Evolutionary conservation across 2,888 invertebrate genomes (phyloP), one percentile per base, ranked within the genome.

Genomic region (Agriopis marginaria): DNA sequence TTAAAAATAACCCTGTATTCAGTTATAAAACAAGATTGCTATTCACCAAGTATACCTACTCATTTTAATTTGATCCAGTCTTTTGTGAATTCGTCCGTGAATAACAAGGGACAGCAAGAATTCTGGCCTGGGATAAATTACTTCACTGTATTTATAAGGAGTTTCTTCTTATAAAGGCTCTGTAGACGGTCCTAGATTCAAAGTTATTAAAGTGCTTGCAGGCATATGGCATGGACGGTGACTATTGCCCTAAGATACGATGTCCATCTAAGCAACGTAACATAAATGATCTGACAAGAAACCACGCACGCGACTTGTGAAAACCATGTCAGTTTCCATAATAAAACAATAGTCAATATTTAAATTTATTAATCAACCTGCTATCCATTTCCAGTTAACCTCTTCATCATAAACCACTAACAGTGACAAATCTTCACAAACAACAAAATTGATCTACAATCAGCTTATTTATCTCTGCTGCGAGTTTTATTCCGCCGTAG

Each of bases 381-480:
- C 9, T 17, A 45, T 45, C 12, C 8, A n/a, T 53, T 55, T 12
- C 14, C 8, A 17, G 45, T 14, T 7, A 14, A 42, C 55, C 64
- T 63, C 32, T 50, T 56, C 51, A 58, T 45, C 62, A 69, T 67
- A 71, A 69, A 71, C 70, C 32, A 50, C 44, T 39, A 39, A 47
- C 58, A 51, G 12, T 32, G 32, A 50, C 64, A 68, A 67, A 51
- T 71, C 66, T 63, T 67, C 61, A 69, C 73, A 77, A 75, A 75
- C 72, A 74, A 75, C 73, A 67, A 64, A 73, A 75, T 75, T 73
- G 73, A 74, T 75, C 72, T 68, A 42, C 73, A 70, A 75, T 74
- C 75, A 68, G 70, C 64, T 66, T 72, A 74, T 73, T 72, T 72
- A 71, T 72, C 72, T 72, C 72, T 59, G 49, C 47, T 53, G 47